Evolutionary conservation across 2,888 invertebrate species (phyloP), one percentile per base, ranked within the genome.

Genomic region (Linyphia triangularis): DNA sequence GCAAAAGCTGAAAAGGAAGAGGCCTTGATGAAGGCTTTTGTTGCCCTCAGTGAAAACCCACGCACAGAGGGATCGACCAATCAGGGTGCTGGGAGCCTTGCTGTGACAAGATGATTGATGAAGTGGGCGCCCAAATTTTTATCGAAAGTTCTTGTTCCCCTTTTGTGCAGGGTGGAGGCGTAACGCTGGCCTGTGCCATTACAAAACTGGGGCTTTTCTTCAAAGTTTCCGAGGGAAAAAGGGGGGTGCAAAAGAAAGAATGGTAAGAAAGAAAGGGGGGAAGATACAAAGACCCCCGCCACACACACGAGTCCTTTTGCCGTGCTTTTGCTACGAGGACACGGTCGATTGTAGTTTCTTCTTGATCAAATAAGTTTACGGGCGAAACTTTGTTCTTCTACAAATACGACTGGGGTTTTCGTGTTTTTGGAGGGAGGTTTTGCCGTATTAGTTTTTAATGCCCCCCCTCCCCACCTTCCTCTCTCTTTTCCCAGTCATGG

Each of bases 51-150:
- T 72, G 67, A n/a, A 63, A 77, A 65, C 67, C 70, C 77, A 75
- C 82, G 83, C 83, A 88, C 72, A 65, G 83, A 77, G 88, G 89
- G 81, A 77, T 89, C 85, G 85, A 79, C 89, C 85, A 89, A 89
- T 89, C 85, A 85, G 89, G 75, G 81, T 73, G 89, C 85, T 75
- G 75, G 85, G 89, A 89, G 89, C 89, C 89, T 85, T 82, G 85
- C 89, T 89, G 89, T 89, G 89, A 89, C 89, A 89, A 81, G 81
- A 89, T 89, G 89, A 89, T 89, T 89, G 89, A 89, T 89, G 88
- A 89, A 85, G 89, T 85, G 85, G 89, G 89, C 89, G 85, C 85
- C 89, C 75, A 89, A 89, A 89, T 89, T 89, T 89, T 89, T 89
- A 89, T 89, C 89, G 89, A 89, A 89, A 89, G 89, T 89, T 89